Percentiles rank a stretch among this genome's conserved stretches.
Conservation (phyloP, 2,113 vertebrate genomes). For the Triplophysa rosa region DNA sequence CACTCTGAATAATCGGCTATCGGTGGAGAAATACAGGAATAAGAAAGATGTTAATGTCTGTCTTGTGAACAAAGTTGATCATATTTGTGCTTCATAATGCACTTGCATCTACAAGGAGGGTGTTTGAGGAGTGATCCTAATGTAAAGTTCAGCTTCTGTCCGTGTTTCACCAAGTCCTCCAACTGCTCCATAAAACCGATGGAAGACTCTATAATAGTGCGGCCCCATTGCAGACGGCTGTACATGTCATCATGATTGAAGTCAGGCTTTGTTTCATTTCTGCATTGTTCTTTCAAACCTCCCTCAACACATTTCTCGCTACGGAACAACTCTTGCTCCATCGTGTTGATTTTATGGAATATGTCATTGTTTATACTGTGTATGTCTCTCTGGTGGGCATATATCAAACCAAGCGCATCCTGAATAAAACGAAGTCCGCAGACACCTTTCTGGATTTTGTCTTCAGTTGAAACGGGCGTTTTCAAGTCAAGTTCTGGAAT, state of each 20-base stretch:
- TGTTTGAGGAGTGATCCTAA: too few relatives aligned
- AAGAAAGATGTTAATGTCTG: too few relatives aligned
- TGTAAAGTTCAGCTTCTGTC: too few relatives aligned
- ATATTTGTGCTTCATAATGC: too few relatives aligned
- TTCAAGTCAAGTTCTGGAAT: constrained; percentile 56
- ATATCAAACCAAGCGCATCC: constrained; percentile 43
- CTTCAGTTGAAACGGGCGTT: accelerated
- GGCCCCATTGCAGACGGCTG: neutral
- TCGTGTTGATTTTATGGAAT: neutral
- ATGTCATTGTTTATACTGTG: neutral
- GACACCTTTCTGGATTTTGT: constrained; percentile 6
- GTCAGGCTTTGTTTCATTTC: neutral
- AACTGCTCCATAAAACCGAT: neutral
- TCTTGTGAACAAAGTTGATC: too few relatives aligned
- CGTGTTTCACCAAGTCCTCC: too few relatives aligned
- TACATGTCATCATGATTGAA: accelerated
- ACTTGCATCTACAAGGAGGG: accelerated
- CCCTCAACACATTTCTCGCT: accelerated
- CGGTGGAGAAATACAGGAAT: too few relatives aligned
- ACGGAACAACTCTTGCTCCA: accelerated
- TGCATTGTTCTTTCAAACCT: accelerated
- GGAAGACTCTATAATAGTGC: neutral
- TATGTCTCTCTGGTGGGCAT: constrained; percentile 46
- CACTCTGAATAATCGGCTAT: too few relatives aligned
- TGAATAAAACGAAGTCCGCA: constrained; percentile 61